These are phyloP conservation scores for Edolisoma coerulescens DNA, from an alignment of 2,113 vertebrate species.

Conservation along the genomic window DNA sequence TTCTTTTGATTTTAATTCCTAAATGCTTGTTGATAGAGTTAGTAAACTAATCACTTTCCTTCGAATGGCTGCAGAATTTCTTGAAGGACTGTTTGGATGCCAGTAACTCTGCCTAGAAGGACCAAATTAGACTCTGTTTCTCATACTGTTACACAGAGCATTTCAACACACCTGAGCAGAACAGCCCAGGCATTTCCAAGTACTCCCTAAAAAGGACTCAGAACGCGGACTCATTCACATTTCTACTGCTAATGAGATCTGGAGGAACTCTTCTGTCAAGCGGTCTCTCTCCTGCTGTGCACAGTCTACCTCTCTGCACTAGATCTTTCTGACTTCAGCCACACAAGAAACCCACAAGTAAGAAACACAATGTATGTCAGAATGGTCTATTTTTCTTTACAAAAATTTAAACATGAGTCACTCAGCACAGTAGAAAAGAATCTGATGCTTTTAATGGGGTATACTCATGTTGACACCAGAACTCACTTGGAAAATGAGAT, in stretches of 20 bases:
- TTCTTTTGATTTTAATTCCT: background rate
- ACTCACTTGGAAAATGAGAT: constrained; percentile 21
- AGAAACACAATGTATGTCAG: background rate
- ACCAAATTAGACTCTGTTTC: background rate
- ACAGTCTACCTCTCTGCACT: background rate
- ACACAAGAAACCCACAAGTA: background rate
- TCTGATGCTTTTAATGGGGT: background rate
- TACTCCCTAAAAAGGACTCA: background rate
- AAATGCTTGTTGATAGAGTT: background rate
- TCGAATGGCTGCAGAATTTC: background rate
- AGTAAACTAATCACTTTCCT: background rate
- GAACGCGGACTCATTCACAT: background rate
- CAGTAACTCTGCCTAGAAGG: background rate
- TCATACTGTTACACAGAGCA: background rate
- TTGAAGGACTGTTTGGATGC: background rate
- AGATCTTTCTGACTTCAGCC: background rate
- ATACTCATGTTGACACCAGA: constrained; percentile 21
- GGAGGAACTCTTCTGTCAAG: background rate
- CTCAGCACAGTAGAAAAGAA: background rate
- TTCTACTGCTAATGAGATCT: background rate
- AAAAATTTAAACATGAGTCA: background rate
- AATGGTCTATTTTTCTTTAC: background rate
- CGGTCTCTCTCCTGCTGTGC: background rate
- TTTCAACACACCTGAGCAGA: background rate
- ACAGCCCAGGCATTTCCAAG: background rate